Base-by-base conservation (phyloP, 37 sponge, comb jelly and placozoan species). In the Mnemiopsis leidyi region DNA sequence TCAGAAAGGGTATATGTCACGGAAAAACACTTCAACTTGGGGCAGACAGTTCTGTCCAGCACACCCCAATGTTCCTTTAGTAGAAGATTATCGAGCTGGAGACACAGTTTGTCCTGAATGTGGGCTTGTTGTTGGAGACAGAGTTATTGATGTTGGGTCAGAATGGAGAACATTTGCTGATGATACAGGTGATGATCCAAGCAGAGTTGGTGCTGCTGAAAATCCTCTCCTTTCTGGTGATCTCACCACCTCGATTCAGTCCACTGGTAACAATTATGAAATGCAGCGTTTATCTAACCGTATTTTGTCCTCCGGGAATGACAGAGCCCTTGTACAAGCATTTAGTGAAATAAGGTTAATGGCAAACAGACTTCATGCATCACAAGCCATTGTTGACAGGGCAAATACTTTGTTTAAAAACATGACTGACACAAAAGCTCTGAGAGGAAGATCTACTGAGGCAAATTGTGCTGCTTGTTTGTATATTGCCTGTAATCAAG, bases 111-210 rank as follows among this genome's bases (percentile, higher is more conserved):
- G 99, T 38, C 96, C 96, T 1, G 95, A 97, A 76, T 98, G 99
- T 93, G 99, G 99, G 0, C 94, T 98, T 0, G 97, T 98, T 16
- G 99, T 98, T 25, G 99, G 99, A 23, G 97, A 98, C 93, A 97
- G 99, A 68, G 97, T 98, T 31, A 95, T 98, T 21, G 97, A 98
- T 94, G 99, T 98, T 61, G 97, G 97, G 7, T 97, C 99, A 69
- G 99, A 98, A 88, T 98, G 99, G 99, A 95, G 99, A 48, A 98
- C 97, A 36, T 98, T 98, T 93, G 95, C 96, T 38, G 96, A 96
- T 83, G 99, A 98, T n/a, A 93, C 95, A 0, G 69, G 94, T 25
- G 76, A 83, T 16, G 97, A 98, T 92, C 92, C 96, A 31, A 97
- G 97, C 67, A 94, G 99, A 40, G 99, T 98, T 61, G 99, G 99